phyloP scores from a whole-genome alignment of 2,797 vertebrate species.

The Jordanella pulchra region DNA sequence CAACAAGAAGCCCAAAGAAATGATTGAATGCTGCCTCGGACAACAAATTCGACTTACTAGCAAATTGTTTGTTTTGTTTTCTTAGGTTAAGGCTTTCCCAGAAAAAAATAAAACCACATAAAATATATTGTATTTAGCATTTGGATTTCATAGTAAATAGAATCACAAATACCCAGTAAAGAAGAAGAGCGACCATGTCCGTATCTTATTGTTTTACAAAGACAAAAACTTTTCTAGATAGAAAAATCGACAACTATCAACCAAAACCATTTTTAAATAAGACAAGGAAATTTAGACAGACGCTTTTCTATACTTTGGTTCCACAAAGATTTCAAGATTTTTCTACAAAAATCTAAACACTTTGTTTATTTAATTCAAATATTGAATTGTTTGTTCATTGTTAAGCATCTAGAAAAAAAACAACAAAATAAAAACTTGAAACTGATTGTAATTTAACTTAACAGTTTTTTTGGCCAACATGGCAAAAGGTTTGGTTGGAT shows the following conservation, averaged over 20 bases:
- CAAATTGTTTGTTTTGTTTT: background rate
- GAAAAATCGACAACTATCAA: background rate
- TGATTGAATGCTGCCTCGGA: background rate
- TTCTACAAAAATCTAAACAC: background rate
- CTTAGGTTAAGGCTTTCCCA: too few relatives aligned
- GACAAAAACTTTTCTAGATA: too few relatives aligned
- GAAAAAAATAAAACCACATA: background rate
- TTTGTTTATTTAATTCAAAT: background rate
- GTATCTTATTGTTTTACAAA: background rate
- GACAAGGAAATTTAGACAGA: background rate
- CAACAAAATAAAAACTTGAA: background rate
- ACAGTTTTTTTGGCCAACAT: background rate
- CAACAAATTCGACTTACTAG: background rate
- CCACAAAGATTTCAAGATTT: background rate
- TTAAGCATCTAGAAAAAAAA: background rate
- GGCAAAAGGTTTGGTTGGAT: background rate
- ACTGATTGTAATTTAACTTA: background rate
- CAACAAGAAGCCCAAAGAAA: background rate
- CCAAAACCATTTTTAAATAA: background rate
- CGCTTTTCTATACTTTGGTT: background rate
- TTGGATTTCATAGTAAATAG: background rate
- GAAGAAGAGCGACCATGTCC: background rate
- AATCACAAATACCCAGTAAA: background rate
- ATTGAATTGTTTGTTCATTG: background rate
- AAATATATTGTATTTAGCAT: background rate